Percentiles rank a stretch among this genome's conserved stretches.
These are phyloP conservation scores for Subacronicta megacephala DNA, from an alignment of 2,888 invertebrate species.

Conservation along the genomic window DNA sequence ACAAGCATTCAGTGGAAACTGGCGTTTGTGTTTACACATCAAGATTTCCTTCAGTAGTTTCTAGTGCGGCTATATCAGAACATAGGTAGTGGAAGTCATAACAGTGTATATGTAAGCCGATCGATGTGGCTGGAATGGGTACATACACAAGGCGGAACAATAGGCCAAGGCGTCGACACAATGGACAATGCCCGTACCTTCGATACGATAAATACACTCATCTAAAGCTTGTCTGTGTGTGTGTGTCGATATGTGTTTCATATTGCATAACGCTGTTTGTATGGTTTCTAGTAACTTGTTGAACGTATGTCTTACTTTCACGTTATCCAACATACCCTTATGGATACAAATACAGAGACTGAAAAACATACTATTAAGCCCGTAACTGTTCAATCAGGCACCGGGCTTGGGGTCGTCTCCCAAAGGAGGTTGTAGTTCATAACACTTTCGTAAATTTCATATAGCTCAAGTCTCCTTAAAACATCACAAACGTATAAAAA, in stretches of 20 bases:
- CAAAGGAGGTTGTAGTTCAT: too few species aligned
- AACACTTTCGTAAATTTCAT: too few species aligned
- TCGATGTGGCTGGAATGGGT: constrained; percentile 72
- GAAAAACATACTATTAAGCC: too few species aligned
- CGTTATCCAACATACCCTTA: constrained; percentile 34
- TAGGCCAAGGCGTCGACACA: constrained; percentile 83
- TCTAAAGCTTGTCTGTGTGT: constrained; percentile 79
- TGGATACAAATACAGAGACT: constrained; percentile 19
- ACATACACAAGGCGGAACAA: constrained; percentile 80
- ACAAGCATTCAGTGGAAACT: constrained; percentile 44
- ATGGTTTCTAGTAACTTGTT: constrained; percentile 52
- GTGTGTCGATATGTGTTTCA: constrained; percentile 68
- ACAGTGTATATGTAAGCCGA: constrained; percentile 74
- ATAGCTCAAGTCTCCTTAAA: too few species aligned
- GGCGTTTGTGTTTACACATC: constrained; percentile 49
- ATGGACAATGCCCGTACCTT: constrained; percentile 86
- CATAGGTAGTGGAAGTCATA: constrained; percentile 72
- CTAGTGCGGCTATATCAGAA: constrained; percentile 63
- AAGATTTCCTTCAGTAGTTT: constrained; percentile 62
- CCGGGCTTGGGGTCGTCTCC: too few species aligned
- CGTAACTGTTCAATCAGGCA: too few species aligned
- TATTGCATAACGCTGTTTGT: constrained; percentile 71
- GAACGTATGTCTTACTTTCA: constrained; percentile 36
- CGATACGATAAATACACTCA: constrained; percentile 82
- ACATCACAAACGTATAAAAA: too few species aligned